Base-by-base conservation (phyloP, 2,888 invertebrate species). In the Lasiommata megera region DNA sequence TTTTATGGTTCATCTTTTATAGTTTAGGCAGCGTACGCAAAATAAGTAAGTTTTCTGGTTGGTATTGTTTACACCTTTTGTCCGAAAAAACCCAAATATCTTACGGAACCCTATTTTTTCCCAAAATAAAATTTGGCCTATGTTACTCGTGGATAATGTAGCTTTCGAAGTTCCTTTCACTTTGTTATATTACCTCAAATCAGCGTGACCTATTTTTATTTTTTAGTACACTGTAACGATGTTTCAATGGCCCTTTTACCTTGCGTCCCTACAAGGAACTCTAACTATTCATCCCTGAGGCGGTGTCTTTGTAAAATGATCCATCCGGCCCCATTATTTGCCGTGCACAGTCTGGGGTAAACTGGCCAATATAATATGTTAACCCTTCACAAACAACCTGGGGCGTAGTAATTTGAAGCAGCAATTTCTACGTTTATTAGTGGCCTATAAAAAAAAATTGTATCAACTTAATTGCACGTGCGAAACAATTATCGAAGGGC, bases 261-360 rank as follows among this genome's bases (percentile, higher is more conserved):
- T 59, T 60, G 57, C 56, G 65, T 65, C 67, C 66, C 63, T 57
- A 56, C 44, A 28, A 41, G 54, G 31, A 62, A 64, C 63, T 70
- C 67, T 71, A 77, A 79, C 77, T 79, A 79, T 77, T 75, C 74
- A 66, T 63, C 76, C 76, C 62, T 46, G 44, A 43, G 76, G 76
- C 68, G 65, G 62, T 76, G 74, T 76, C 77, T 80, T 80, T 79
- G 76, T 76, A 67, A 68, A 65, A 67, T 69, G 75, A 78, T 76
- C 73, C 73, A 77, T 76, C 72, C 73, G 67, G 55, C 63, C 54
- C 69, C 68, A 71, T 74, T 74, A 72, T 70, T 74, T 66, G 66
- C 23, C 29, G 23, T 68, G 66, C 69, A 31, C n/a, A 16, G 31
- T 29, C 14, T 16, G 14, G 47, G 54, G 37, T 48, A n/a, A 46